Evolutionary conservation across 2,797 vertebrate genomes (phyloP), one percentile per base, ranked within the genome.

Genomic region (Pseudopleuronectes americanus): DNA sequence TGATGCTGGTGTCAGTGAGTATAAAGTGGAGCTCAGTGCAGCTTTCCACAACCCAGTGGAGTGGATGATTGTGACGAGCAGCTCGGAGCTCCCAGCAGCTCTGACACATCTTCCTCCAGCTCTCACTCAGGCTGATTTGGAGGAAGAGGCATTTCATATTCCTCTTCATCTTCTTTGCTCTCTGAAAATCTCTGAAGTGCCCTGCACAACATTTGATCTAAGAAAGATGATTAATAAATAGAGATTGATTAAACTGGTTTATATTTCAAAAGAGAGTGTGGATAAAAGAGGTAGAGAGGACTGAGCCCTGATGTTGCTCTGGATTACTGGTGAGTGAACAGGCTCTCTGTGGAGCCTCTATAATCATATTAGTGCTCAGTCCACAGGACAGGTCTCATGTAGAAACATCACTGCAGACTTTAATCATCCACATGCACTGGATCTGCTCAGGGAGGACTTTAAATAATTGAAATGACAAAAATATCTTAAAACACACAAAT

Each of bases 141-240:
- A 64, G 23, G 28, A 10, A 54, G 67, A 71, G 8, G 72, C 26
- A 77, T 79, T 81, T 63, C 45, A 57, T 58, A 75, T 79, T 72
- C 67, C 56, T 24, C 55, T 68, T 76, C 66, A 78, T 81, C 69
- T 57, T 66, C 52, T 65, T 73, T 59, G 19, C 57, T 81, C 26
- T 53, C 43, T 60, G 59, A 63, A 68, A 57, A 66, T 64, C 70
- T 79, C 75, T 74, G 56, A 80, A 70, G 36, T 57, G 58, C 21
- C 52, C 72, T 14, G 57, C 59, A n/a, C 19, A 26, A 14, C 47
- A 73, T 71, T 64, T 65, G 43, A 71, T 76, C 36, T 56, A 24
- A 62, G 47, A 58, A 75, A 75, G 19, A 43, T 64, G 63, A 51
- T 59, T 33, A 22, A 43, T 64, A 53, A 64, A 81, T 23, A 56